Conservation (phyloP, 30 jellyfish, hydroid and myxozoan genomes). For the Pseudorhiza aurosa region DNA sequence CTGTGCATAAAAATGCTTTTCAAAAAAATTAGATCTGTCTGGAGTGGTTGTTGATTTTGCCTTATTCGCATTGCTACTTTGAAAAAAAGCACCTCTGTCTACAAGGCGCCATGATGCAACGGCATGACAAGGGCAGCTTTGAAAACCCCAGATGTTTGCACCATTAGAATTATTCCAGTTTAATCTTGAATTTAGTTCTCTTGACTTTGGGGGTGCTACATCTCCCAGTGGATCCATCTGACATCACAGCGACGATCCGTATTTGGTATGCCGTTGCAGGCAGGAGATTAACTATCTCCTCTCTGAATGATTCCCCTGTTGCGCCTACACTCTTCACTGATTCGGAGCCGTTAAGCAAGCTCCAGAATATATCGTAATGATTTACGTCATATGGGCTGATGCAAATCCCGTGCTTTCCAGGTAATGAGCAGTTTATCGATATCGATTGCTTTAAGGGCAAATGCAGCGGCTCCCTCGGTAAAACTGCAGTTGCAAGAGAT, state of each 20-base stretch:
- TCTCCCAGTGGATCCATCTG: constrained; percentile 55
- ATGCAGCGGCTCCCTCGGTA: constrained; percentile 56
- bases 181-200: constrained; percentile 33
- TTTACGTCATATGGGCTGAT: constrained; percentile 2
- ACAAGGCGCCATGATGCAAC: no score
- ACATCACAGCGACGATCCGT: constrained; percentile 51
- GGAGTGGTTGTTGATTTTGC: no score
- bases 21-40: no score
- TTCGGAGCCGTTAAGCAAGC: background rate
- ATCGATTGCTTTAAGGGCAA: constrained; percentile 38
- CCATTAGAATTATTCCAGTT: background rate
- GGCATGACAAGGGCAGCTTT: no score
- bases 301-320: constrained; percentile 13
- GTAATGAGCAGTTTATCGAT: constrained; percentile 23
- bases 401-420: constrained; percentile 36
- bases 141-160: background rate
- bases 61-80: no score
- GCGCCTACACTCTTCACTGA: constrained; percentile 42
- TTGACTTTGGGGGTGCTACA: constrained; percentile 47
- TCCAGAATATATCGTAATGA: constrained; percentile 53
- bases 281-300: constrained; percentile 44
- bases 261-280: constrained; percentile 44
- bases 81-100: no score
- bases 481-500: constrained; percentile 26
- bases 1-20: no score